These are phyloP conservation scores for Clistopyga incitator DNA, from an alignment of 2,888 invertebrate genomes.

Conservation along the genomic window DNA sequence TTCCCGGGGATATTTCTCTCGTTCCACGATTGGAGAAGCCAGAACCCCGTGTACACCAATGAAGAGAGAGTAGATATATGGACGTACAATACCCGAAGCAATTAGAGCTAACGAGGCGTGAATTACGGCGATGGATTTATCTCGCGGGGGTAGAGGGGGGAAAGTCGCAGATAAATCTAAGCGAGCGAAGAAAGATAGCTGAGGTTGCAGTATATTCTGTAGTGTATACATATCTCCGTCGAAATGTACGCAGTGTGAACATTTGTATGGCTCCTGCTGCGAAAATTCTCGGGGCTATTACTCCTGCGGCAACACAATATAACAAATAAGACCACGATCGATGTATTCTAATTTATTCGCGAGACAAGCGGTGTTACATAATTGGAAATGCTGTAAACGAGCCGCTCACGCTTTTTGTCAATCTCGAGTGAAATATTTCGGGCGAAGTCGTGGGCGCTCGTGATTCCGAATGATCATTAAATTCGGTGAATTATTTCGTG, in stretches of 20 bases:
- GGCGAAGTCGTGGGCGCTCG: conserved; percentile 22
- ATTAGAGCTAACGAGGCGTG: conserved; percentile 69
- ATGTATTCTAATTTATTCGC: conserved; percentile 16
- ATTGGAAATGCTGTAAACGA: conserved; percentile 21
- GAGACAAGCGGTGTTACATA: background rate
- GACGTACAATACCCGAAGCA: conserved; percentile 64
- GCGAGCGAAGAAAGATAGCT: conserved; percentile 56
- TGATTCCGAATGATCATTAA: conserved; percentile 46
- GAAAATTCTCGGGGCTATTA: conserved; percentile 33
- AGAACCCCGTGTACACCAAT: background rate
- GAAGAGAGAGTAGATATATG: conserved; percentile 38
- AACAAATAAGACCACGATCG: background rate
- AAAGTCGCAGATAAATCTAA: conserved; percentile 64
- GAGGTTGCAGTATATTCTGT: conserved; percentile 7
- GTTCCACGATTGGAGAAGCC: conserved; percentile 6
- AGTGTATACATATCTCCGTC: conserved; percentile 12
- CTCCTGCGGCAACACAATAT: conserved; percentile 30
- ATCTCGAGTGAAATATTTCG: conserved; percentile 1
- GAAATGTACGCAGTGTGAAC: conserved; percentile 22
- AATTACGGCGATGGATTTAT: conserved; percentile 68
- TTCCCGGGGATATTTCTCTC: conserved; percentile 8
- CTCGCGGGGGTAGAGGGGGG: conserved; percentile 62
- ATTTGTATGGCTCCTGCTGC: conserved; percentile 31
- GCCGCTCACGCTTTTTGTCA: conserved; percentile 49
- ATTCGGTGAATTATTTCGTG: conserved; percentile 51